Evolutionary conservation across 2,113 vertebrate species (phyloP), one percentile per base, ranked within the genome.

Genomic region (Xenopus borealis): DNA sequence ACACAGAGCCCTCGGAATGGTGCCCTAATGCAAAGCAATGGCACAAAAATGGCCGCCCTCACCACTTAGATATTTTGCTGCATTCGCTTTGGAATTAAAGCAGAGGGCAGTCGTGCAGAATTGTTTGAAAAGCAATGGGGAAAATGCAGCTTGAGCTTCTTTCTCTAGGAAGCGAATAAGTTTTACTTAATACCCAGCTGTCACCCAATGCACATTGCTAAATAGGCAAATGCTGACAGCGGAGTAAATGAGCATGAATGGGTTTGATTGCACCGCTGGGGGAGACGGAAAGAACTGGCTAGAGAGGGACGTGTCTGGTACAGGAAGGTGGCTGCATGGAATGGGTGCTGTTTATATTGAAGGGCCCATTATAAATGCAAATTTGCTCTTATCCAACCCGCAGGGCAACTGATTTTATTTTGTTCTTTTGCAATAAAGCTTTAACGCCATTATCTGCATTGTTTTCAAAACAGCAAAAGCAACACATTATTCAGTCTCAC

Each of bases 111-210:
- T 19, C 11, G 12, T 11, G 40, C 44, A 23, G 23, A 18, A 33
- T 62, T 44, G 46, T 33, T 47, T 50, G 17, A 75, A 30, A 20
- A 66, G 12, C 14, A 58, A 16, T 27, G n/a, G 9, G 62, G 16
- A 45, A 46, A 44, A 50, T 52, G 45, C 65, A 67, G 63, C 18
- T 12, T 12, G 53, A 47, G 19, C 44, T 27, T 65, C 19, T 74
- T 61, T 73, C 50, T 74, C 30, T 62, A 18, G 44, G 18, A 67
- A 52, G 23, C 17, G 19, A 66, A 66, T 20, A 65, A 72, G 33
- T 75, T 68, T 59, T 50, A 68, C 50, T 61, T 75, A 67, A 62
- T 33, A 50, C 72, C 53, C 72, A 75, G 72, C 72, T 75, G 72
- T 62, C 72, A 75, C 58, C 4, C 46, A 67, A 66, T 59, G 63